Conservation (phyloP, 2,113 vertebrate genomes). For the Percina caprodes region DNA sequence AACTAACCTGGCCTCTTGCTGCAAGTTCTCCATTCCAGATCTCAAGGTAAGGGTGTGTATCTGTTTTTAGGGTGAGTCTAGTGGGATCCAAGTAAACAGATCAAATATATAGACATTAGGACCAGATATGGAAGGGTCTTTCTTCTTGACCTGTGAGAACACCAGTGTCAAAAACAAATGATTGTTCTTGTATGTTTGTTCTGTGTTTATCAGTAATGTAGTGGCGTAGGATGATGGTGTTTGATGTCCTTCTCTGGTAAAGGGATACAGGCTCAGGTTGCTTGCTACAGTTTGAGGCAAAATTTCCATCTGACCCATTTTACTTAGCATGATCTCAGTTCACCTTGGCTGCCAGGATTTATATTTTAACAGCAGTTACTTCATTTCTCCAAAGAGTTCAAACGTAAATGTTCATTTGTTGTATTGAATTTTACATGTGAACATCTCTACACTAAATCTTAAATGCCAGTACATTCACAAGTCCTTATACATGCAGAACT, state of each 20-base stretch:
- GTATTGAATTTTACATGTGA: not conserved
- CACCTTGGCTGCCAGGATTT: not conserved
- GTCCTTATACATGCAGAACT: not conserved
- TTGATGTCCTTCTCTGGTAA: constrained; percentile 78
- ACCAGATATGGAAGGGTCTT: not conserved
- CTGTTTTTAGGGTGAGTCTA: not conserved
- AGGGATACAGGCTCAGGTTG: constrained; percentile 72
- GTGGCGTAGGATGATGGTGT: constrained; percentile 70
- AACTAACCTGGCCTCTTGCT: constrained; percentile 88
- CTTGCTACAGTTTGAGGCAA: constrained; percentile 71
- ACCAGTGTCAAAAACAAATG: not conserved
- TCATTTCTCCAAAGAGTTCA: not conserved
- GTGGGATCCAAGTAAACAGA: not conserved
- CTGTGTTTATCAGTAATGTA: constrained; percentile 34
- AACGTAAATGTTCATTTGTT: not conserved
- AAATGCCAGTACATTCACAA: not conserved
- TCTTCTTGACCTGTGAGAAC: not conserved
- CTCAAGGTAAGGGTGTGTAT: constrained; percentile 87
- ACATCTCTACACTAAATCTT: not conserved
- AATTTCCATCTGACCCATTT: constrained; percentile 76
- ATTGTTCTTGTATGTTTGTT: not conserved
- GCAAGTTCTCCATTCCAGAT: constrained; percentile 92
- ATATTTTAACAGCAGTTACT: not conserved
- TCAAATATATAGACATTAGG: not conserved
- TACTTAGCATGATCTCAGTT: constrained; percentile 43